phyloP scores from a whole-genome alignment of 2,113 vertebrate genomes.

The Pseudolaguvia tuberculata region DNA sequence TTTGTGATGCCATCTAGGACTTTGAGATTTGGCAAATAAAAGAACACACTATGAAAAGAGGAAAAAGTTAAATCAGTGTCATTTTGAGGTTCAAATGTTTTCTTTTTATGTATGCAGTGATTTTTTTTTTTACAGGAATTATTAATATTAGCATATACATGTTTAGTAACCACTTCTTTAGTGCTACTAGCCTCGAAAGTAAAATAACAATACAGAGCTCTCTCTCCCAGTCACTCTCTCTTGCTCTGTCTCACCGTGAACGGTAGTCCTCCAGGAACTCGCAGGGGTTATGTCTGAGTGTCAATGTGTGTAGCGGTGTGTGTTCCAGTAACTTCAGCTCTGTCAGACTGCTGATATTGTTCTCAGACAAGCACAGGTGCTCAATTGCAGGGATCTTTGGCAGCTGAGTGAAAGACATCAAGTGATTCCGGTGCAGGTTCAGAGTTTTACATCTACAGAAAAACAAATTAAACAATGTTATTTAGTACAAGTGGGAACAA shows the following conservation, averaged over 20 bases:
- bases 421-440: conserved; percentile 84
- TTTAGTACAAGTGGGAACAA: neutral
- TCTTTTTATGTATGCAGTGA: neutral
- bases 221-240: too few relatives aligned
- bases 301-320: conserved; percentile 77
- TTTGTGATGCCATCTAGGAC: conserved; percentile 85
- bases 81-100: neutral
- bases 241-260: conserved; percentile 68
- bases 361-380: conserved; percentile 85
- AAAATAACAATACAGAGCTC: neutral
- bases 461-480: neutral
- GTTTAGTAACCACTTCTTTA: too few relatives aligned
- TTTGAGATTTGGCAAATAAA: conserved; percentile 90
- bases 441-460: conserved; percentile 81
- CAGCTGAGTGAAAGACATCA: conserved; percentile 85
- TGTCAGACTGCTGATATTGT: conserved; percentile 74
- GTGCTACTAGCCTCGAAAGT: too few relatives aligned
- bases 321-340: conserved; percentile 74
- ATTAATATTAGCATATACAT: too few relatives aligned
- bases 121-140: too few relatives aligned
- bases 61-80: conserved; percentile 22
- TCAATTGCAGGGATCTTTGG: conserved; percentile 86
- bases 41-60: conserved; percentile 78
- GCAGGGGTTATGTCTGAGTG: conserved; percentile 82
- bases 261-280: conserved; percentile 86